Percentiles rank a stretch among this genome's conserved stretches.
Conservation (phyloP, 2,888 invertebrate genomes). For the Polia nebulosa region DNA sequence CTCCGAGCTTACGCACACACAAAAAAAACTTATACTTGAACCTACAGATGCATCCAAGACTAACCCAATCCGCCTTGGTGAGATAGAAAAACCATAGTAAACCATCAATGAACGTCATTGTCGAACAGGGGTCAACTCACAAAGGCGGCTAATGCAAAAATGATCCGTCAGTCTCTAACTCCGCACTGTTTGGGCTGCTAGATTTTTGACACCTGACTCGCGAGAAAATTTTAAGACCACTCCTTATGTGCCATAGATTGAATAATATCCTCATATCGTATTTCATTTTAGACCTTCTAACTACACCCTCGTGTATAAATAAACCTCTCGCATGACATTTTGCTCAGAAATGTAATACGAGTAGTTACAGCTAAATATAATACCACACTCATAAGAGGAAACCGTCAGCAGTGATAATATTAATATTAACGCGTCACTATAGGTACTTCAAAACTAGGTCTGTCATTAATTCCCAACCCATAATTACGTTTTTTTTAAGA, state of each 20-base stretch:
- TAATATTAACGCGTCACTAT: conserved; percentile 46
- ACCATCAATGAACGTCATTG: conserved; percentile 4
- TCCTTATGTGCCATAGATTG: background rate
- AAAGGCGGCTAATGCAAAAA: conserved; percentile 8
- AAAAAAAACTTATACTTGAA: too few relatives aligned
- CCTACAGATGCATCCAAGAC: too few relatives aligned
- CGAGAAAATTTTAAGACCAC: background rate
- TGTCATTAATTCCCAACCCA: background rate
- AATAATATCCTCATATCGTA: conserved; percentile 6
- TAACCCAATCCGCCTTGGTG: too few relatives aligned
- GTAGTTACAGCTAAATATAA: conserved; percentile 57
- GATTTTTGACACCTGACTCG: background rate
- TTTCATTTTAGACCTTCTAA: conserved; percentile 16
- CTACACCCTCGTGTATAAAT: conserved; percentile 36
- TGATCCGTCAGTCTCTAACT: background rate
- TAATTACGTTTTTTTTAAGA: background rate
- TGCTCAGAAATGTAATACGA: conserved; percentile 48
- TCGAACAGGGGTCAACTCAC: background rate
- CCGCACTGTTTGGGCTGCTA: background rate
- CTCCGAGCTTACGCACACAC: too few relatives aligned
- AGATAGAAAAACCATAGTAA: too few relatives aligned
- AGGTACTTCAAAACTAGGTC: conserved; percentile 36
- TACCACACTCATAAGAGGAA: conserved; percentile 49
- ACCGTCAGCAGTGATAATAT: conserved; percentile 52
- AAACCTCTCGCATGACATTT: conserved; percentile 47